These are phyloP conservation scores for Oscheius sp. DNA, from an alignment of 1,140 invertebrate genomes.

Conservation along the genomic window DNA sequence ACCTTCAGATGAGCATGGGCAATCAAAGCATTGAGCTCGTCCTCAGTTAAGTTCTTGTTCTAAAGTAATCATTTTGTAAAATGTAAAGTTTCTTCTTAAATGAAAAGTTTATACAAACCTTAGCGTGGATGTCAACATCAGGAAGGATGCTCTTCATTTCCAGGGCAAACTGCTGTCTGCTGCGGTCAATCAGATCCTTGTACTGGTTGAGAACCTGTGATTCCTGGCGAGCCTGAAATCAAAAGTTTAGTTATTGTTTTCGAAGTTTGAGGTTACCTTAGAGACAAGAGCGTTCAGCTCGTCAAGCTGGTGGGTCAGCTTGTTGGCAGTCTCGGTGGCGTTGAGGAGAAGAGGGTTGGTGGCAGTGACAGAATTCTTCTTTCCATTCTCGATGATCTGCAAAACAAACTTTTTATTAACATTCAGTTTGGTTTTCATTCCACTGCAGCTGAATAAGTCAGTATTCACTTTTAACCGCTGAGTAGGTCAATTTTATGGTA, in stretches of 20 bases:
- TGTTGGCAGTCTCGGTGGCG: constrained; percentile 53
- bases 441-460: too few species aligned
- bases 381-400: constrained; percentile 46
- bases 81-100: not conserved
- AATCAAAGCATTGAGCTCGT: constrained; percentile 66
- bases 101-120: not conserved
- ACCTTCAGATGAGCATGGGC: constrained; percentile 66
- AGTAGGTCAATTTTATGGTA: not conserved
- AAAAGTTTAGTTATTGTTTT: not conserved
- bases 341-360: constrained; percentile 49
- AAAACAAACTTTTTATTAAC: not conserved
- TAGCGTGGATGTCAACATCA: constrained; percentile 33
- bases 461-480: too few species aligned
- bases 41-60: constrained; percentile 63
- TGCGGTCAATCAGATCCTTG: constrained; percentile 64
- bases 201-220: constrained; percentile 63
- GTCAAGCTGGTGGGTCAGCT: constrained; percentile 49
- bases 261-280: constrained; percentile 45
- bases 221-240: constrained; percentile 58
- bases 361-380: constrained; percentile 22
- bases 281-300: constrained; percentile 55
- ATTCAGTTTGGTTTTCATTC: too few species aligned
- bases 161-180: constrained; percentile 64
- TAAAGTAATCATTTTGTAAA: constrained; percentile 1
- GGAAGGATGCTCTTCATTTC: constrained; percentile 48